Evolutionary conservation across 1,140 invertebrate genomes (phyloP).

Genomic region (Drosophila rhopaloa): DNA sequence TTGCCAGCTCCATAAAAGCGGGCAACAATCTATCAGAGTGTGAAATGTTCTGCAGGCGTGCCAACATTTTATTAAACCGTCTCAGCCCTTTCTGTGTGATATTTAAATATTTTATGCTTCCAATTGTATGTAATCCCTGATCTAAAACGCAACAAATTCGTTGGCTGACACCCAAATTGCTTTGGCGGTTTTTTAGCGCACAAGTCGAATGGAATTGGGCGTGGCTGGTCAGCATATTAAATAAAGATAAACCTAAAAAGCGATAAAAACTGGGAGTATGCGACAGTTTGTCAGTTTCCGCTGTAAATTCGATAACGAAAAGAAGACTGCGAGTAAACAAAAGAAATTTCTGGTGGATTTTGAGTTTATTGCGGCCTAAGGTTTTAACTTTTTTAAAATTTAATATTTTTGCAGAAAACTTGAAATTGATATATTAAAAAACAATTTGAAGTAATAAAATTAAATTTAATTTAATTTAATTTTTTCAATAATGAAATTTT

Average conservation of each 20-base stretch:
- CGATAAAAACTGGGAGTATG: conserved; percentile 11
- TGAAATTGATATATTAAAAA: too few relatives aligned
- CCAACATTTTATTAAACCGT: conserved; percentile 62
- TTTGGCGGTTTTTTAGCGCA: conserved; percentile 34
- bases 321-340: too few relatives aligned
- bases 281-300: conserved; percentile 1
- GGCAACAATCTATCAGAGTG: conserved; percentile 38
- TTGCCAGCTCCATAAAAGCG: conserved; percentile 7
- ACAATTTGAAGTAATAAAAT: too few relatives aligned
- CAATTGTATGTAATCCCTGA: conserved; percentile 15
- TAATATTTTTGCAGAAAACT: too few relatives aligned
- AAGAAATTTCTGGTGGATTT: too few relatives aligned
- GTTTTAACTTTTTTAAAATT: too few relatives aligned
- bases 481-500: too few relatives aligned
- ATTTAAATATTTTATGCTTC: conserved; percentile 62
- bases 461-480: too few relatives aligned
- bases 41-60: conserved; percentile 41
- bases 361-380: too few relatives aligned
- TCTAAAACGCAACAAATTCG: conserved; percentile 31
- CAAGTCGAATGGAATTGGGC: conserved; percentile 49
- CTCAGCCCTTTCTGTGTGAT: conserved; percentile 15
- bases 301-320: neutral
- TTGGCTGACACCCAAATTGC: conserved; percentile 28
- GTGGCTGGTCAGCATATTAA: conserved; percentile 18
- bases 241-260: conserved; percentile 14